Base-by-base conservation (phyloP, 2,888 invertebrate genomes). In the Lepidochitona cinerea region DNA sequence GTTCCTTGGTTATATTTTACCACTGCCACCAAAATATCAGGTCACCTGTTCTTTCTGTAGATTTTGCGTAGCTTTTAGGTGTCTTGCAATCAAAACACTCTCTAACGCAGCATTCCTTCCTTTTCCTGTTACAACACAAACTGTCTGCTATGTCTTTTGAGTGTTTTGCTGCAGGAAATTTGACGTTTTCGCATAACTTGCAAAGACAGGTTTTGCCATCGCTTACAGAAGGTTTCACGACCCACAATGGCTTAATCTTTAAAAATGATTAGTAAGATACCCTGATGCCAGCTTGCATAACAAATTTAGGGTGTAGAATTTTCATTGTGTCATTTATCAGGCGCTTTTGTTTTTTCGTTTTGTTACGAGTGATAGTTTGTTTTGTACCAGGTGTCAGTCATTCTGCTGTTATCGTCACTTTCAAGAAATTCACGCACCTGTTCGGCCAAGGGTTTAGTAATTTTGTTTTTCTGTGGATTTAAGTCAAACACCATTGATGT, bases 191-290 rank as follows among this genome's bases (percentile, higher is more conserved):
- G 70, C 77, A 77, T 1, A 54, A 4, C 41, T 77, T 80, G 37
- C 79, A 81, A 1, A 73, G 52, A 26, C 81, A 79, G 5, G 80
- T 80, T 33, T 82, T 74, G 53, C 80, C 71, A 70, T 79, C 78
- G 66, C 64, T 72, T 29, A 73, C 37, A 12, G 69, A 72, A 37
- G 81, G 73, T 14, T 37, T 37, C 5, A 71, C n/a, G 4, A 79
- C 67, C 72, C 74, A 78, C 68, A 83, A 81, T 37, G 79, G 79
- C n/a, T 75, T 67, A 23, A 79, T 35, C 52, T 75, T 59, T 67
- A 78, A 75, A 53, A 82, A 80, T 7, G 67, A 26, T 0, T 78
- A 69, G 52, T 79, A 80, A 26, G 74, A 76, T 7, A 79, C 89
- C 41, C 69, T 74, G 0, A 36, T 26, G 5, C 29, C 12, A 37